Evolutionary conservation across 1,140 invertebrate species (phyloP).

Genomic region (Drosophila bifasciata): DNA sequence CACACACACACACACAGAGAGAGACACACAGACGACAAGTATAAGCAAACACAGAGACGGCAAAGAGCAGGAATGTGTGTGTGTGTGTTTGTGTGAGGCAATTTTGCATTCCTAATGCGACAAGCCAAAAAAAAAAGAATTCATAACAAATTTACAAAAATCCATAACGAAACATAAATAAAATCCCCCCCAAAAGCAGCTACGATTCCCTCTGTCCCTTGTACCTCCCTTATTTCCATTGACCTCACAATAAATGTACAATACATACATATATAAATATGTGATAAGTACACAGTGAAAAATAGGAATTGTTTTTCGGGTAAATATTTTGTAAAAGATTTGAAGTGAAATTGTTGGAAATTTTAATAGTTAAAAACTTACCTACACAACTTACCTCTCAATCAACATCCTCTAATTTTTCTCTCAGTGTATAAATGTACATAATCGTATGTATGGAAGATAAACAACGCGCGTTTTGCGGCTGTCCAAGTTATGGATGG

Average conservation of each 20-base stretch:
- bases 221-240: background rate
- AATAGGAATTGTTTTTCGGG: background rate
- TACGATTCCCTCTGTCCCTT: background rate
- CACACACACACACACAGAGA: slow-evolving; percentile 37
- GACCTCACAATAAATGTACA: background rate
- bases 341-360: too few relatives aligned
- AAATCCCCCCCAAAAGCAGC: slow-evolving; percentile 52
- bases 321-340: too few relatives aligned
- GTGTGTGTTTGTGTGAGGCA: slow-evolving; percentile 51
- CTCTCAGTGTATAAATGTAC: slow-evolving; percentile 4
- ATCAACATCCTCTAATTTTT: background rate
- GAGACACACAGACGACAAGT: slow-evolving; percentile 20
- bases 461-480: slow-evolving; percentile 69
- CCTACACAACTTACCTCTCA: too few relatives aligned
- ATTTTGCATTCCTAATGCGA: slow-evolving; percentile 78
- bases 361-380: too few relatives aligned
- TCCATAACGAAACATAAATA: slow-evolving; percentile 63
- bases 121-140: slow-evolving; percentile 62
- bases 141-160: slow-evolving; percentile 70
- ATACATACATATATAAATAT: slow-evolving; percentile 2
- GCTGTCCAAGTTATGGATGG: slow-evolving; percentile 52
- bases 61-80: slow-evolving; percentile 5
- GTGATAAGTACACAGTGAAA: slow-evolving; percentile 3
- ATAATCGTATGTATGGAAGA: slow-evolving; percentile 41
- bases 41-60: slow-evolving; percentile 4